Evolutionary conservation across 2,113 vertebrate genomes (phyloP), one percentile per base, ranked within the genome.

Genomic region (Leucoraja erinaceus): DNA sequence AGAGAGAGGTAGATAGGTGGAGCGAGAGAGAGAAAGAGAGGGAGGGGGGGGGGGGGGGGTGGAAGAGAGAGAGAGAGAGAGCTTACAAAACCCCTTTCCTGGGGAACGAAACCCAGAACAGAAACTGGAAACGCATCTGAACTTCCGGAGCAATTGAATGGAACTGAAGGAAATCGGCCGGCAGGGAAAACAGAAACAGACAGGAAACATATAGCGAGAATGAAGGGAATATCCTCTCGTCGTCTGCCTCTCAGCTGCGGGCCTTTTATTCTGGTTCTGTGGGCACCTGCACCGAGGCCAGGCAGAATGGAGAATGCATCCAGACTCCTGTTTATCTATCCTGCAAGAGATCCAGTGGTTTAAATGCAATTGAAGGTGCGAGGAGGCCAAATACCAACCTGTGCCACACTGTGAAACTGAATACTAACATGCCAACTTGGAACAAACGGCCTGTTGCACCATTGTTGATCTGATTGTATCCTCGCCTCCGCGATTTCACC

Each of bases 101-200:
- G 68, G 66, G 11, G 33, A 91, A 54, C 66, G 59, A 90, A 31
- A 5, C n/a, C 31, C 14, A 90, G 83, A 91, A 91, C 66, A 91
- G 63, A 91, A 91, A 33, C 90, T 91, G 90, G 90, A 91, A 91
- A 74, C 18, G 90, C 4, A 47, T 25, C 33, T 25, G 14, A 72
- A 72, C 88, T 91, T 91, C 66, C 90, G 66, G 33, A 91, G 20
- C 33, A 28, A 68, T 4, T 31, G 90, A 38, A 91, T 70, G 22
- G n/a, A 54, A 10, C 66, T 74, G 20, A 91, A 72, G 83, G 83
- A 88, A 66, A 28, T 74, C 66, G 22, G 63, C 18, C 84, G n/a
- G 59, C 61, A 0, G 33, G 28, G 33, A 47, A 33, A 9, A 22
- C 66, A 72, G 90, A 28, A 91, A n/a, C 5, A 5, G 63, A 3